phyloP scores from a whole-genome alignment of 2,888 invertebrate species.

The Caenorhabditis doughertyi region DNA sequence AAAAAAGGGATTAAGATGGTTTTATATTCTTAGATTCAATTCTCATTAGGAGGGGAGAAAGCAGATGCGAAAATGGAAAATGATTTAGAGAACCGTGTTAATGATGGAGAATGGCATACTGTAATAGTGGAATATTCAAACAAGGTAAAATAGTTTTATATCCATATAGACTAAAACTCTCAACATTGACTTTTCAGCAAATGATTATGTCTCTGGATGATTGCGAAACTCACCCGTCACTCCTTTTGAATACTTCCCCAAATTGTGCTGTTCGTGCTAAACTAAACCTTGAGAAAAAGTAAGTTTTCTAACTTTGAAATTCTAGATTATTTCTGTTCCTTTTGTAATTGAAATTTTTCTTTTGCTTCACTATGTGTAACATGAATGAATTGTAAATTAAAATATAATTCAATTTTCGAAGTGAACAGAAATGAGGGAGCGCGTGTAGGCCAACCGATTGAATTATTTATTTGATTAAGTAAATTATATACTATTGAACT shows the following conservation, averaged over 20 bases:
- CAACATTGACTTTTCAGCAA: conserved; percentile 64
- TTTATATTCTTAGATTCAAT: conserved; percentile 60
- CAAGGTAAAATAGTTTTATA: conserved; percentile 60
- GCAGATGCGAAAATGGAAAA: conserved; percentile 73
- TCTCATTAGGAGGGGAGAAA: conserved; percentile 71
- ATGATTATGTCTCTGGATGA: conserved; percentile 75
- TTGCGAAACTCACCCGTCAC: conserved; percentile 74
- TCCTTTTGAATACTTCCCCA: conserved; percentile 63
- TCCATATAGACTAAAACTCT: neutral
- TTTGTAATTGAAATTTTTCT: conserved; percentile 29
- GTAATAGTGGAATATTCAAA: conserved; percentile 74
- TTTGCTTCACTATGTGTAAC: conserved; percentile 19
- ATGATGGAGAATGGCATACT: conserved; percentile 81
- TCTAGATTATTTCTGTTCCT: conserved; percentile 14
- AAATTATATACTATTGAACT: conserved; percentile 11
- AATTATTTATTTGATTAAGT: conserved; percentile 63
- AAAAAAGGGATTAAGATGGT: neutral
- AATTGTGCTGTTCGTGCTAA: conserved; percentile 74
- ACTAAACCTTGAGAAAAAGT: conserved; percentile 76
- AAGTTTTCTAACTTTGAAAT: conserved; percentile 30
- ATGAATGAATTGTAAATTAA: conserved; percentile 21
- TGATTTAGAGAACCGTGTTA: conserved; percentile 76
- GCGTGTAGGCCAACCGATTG: conserved; percentile 31
- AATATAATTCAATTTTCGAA: conserved; percentile 57
- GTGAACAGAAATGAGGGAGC: conserved; percentile 12